Evolutionary conservation across 2,797 vertebrate genomes (phyloP).

Genomic region (Sarcophilus harrisii): DNA sequence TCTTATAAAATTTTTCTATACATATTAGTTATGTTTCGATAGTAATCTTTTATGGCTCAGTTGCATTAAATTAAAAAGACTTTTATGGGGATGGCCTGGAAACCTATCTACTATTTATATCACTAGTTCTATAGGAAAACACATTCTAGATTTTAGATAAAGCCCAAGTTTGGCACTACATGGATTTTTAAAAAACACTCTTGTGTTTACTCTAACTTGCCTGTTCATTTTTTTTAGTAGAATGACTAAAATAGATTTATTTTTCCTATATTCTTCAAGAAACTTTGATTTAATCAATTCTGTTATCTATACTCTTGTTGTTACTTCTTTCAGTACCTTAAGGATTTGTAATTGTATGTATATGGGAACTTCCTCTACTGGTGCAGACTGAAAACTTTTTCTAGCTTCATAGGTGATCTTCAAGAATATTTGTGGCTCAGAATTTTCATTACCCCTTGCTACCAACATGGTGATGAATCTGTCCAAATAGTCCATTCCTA

Average conservation of each 20-base stretch:
- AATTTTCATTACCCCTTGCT: background rate
- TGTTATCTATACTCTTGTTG: background rate
- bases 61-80: background rate
- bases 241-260: background rate
- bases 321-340: background rate
- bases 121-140: background rate
- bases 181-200: background rate
- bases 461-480: background rate
- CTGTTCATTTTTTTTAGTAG: background rate
- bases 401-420: background rate
- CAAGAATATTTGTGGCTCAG: background rate
- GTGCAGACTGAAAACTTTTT: background rate
- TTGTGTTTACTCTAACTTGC: background rate
- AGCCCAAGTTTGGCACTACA: background rate
- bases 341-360: background rate
- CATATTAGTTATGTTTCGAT: background rate
- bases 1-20: background rate
- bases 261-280: background rate
- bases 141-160: background rate
- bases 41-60: background rate
- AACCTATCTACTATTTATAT: background rate
- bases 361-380: background rate
- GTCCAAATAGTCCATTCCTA: background rate
- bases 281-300: background rate
- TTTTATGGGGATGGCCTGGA: background rate